Percentiles rank a stretch among this genome's conserved stretches.
Evolutionary conservation across 2,888 invertebrate species (phyloP).

Genomic region (Eucera pruinosa): DNA sequence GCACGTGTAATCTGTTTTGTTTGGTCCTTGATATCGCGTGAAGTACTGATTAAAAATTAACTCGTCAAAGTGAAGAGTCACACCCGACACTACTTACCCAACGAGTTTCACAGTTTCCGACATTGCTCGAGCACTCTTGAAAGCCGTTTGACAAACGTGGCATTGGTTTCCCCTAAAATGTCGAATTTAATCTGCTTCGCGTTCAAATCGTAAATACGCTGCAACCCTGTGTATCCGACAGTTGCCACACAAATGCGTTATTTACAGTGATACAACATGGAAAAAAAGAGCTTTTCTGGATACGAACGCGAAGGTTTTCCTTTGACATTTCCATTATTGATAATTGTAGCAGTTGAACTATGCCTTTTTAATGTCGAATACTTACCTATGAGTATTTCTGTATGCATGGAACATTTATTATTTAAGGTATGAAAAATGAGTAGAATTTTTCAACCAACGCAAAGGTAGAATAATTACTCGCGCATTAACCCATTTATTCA

Average conservation of each 20-base stretch:
- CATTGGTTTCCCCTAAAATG: slow-evolving; percentile 29
- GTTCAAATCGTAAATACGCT: slow-evolving; percentile 21
- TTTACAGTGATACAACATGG: background rate
- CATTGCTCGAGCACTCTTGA: slow-evolving; percentile 23
- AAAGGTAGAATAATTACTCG: too few species aligned
- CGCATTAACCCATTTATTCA: too few species aligned
- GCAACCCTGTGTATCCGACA: background rate
- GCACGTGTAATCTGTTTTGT: background rate
- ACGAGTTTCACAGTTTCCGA: slow-evolving; percentile 31
- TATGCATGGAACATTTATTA: too few species aligned
- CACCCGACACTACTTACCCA: slow-evolving; percentile 21
- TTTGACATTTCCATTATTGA: background rate
- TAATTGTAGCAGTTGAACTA: too few species aligned
- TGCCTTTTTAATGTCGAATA: too few species aligned
- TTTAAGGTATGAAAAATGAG: too few species aligned
- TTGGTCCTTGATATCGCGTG: background rate
- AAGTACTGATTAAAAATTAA: slow-evolving; percentile 43
- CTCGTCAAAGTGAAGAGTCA: slow-evolving; percentile 32
- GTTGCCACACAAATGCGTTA: background rate
- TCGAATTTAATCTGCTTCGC: slow-evolving; percentile 28
- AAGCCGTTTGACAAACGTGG: slow-evolving; percentile 18
- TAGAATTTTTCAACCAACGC: too few species aligned
- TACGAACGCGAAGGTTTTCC: background rate
- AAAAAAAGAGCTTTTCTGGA: background rate
- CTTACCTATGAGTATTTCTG: too few species aligned